Percentiles rank a stretch among this genome's conserved stretches.
Evolutionary conservation across 2,797 vertebrate genomes (phyloP).

Genomic region (Phrynocephalus forsythii): DNA sequence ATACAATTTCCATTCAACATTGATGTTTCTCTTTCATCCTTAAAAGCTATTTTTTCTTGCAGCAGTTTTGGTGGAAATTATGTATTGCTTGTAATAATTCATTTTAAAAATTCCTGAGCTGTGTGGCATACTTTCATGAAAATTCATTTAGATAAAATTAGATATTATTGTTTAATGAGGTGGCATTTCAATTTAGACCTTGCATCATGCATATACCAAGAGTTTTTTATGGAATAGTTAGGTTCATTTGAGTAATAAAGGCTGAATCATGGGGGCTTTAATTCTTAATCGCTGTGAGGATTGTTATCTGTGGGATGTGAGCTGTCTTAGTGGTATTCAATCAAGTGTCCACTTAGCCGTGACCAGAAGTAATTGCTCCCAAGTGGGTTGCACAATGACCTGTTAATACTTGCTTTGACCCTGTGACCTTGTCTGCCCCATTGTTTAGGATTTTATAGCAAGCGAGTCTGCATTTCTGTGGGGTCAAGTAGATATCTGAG

Average conservation of each 20-base stretch:
- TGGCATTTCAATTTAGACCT: constrained; percentile 88
- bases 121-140: constrained; percentile 85
- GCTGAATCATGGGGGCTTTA: constrained; percentile 98
- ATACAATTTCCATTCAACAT: constrained; percentile 70
- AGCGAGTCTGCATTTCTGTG: constrained; percentile 86
- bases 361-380: constrained; percentile 99
- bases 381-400: constrained; percentile 98
- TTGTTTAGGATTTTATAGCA: constrained; percentile 95
- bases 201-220: constrained; percentile 86
- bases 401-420: constrained; percentile 98
- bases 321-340: constrained; percentile 99
- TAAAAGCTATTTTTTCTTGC: constrained; percentile 74
- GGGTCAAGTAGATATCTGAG: constrained; percentile 93
- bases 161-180: constrained; percentile 90
- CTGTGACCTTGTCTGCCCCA: constrained; percentile 97
- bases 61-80: constrained; percentile 83
- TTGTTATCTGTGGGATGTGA: constrained; percentile 99
- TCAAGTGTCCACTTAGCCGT: constrained; percentile 99
- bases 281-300: constrained; percentile 99
- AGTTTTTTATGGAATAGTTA: constrained; percentile 97
- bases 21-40: constrained; percentile 78
- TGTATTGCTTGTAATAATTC: constrained; percentile 86
- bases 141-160: constrained; percentile 91
- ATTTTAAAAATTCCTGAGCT: constrained; percentile 88
- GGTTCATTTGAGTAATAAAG: constrained; percentile 99